phyloP scores from a whole-genome alignment of 2,113 vertebrate genomes.

The Gracilinanus agilis region DNA sequence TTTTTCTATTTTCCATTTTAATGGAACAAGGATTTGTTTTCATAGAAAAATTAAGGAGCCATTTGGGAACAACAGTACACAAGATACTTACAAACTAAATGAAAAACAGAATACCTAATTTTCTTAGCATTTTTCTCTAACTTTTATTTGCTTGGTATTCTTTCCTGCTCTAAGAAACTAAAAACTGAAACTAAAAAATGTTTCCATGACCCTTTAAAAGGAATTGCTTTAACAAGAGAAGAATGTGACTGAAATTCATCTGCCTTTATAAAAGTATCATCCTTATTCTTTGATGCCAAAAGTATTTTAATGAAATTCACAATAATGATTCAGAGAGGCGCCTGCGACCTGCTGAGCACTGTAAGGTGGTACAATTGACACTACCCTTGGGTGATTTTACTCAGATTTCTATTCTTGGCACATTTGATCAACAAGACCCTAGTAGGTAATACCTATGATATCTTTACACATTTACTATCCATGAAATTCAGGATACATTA shows the following conservation, averaged over 20 bases:
- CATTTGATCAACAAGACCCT: not conserved
- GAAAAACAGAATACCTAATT: not conserved
- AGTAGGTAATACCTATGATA: not conserved
- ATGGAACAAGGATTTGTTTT: not conserved
- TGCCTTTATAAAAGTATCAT: not conserved
- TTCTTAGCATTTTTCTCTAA: not conserved
- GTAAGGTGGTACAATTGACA: not conserved
- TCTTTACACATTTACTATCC: not conserved
- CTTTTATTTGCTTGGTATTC: not conserved
- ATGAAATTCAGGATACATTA: not conserved
- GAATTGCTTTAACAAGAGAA: not conserved
- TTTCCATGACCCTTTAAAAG: not conserved
- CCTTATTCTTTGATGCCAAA: not conserved
- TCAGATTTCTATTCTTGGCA: not conserved
- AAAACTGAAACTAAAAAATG: not conserved
- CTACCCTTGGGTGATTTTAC: not conserved
- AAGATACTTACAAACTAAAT: not conserved
- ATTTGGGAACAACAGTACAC: not conserved
- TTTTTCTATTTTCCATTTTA: not conserved
- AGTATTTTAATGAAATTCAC: not conserved
- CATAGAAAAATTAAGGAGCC: not conserved
- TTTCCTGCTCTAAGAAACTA: not conserved
- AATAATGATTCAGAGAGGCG: not conserved
- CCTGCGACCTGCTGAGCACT: not conserved
- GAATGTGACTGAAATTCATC: not conserved